Base-by-base conservation (phyloP, 92 coral and sea anemone species). In the Heliopora coerulea region DNA sequence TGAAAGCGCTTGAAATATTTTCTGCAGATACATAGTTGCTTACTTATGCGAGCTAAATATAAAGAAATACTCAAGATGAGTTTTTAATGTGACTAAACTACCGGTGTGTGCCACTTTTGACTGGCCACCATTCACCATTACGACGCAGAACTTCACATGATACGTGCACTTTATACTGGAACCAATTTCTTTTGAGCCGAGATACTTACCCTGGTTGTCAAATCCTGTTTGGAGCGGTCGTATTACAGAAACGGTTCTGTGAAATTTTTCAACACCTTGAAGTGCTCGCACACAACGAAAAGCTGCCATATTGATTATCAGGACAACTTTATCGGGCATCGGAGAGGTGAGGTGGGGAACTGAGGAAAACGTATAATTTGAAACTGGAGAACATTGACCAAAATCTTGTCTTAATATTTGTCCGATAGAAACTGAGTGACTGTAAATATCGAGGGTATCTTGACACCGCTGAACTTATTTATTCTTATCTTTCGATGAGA, bases 221-320 rank as follows among this genome's bases (percentile, higher is more conserved):
- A 69, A 49, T 20, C 42, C 56, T 49, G 5, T 54, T 35, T 30
- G 61, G 30, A 31, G 5, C 12, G 62, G 50, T 69, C 34, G 18
- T 69, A 69, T 34, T 19, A 52, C 76, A 69, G 46, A 56, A 69
- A 69, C 48, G 20, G 19, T 49, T 69, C 56, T 54, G 24, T 34
- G 73, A 23, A 14, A 0, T 44, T 42, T 49, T 30, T 49, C 76
- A 49, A 69, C 62, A 50, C 44, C 62, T 11, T 69, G 76, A 49
- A 69, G 52, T n/a, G 76, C 62, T 32, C 76, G 76, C 30, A 69
- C 14, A 52, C 49, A 35, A 26, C 76, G 76, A 21, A 69, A 69
- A 29, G 76, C 61, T 24, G 76, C 76, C 76, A 69, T 69, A 39
- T 69, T 69, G 76, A 9, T 28, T 32, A 31, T 4, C 6, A 37